These are phyloP conservation scores for Colaptes auratus DNA, from an alignment of 2,113 vertebrate genomes.

Conservation along the genomic window DNA sequence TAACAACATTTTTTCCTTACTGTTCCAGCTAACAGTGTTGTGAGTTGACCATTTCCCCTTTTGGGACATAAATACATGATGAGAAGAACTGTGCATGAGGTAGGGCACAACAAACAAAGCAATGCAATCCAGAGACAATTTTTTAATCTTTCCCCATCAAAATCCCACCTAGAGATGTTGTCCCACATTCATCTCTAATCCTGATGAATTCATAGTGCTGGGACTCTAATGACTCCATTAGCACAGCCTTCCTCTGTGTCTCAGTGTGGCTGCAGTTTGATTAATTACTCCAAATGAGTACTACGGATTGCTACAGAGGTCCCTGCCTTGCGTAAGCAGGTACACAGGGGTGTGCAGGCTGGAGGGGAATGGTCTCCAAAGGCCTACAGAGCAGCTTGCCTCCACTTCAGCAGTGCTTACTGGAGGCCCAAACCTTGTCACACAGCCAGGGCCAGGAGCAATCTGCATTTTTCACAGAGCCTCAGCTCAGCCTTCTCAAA, in stretches of 20 bases:
- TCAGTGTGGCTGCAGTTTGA: conserved; percentile 41
- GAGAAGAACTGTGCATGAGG: neutral
- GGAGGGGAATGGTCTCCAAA: neutral
- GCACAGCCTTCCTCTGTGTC: conserved; percentile 33
- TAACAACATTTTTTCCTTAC: neutral
- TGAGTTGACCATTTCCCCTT: neutral
- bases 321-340: neutral
- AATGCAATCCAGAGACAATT: neutral
- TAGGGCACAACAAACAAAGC: neutral
- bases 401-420: neutral
- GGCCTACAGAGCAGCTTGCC: neutral
- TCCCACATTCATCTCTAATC: conserved; percentile 1
- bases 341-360: neutral
- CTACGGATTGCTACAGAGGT: neutral
- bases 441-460: rapidly evolving
- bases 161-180: conserved; percentile 28
- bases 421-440: neutral
- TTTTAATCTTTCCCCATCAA: neutral
- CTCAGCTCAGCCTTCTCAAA: rapidly evolving
- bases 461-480: neutral
- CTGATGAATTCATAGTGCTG: conserved; percentile 26
- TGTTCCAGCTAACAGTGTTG: neutral
- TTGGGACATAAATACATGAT: neutral
- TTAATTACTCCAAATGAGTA: conserved; percentile 63
- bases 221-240: conserved; percentile 70